A percentile compares a stretch with the other conserved stretches of the same genome.
Conservation (phyloP, 2,113 vertebrate species). For the Gadus chalcogrammus region DNA sequence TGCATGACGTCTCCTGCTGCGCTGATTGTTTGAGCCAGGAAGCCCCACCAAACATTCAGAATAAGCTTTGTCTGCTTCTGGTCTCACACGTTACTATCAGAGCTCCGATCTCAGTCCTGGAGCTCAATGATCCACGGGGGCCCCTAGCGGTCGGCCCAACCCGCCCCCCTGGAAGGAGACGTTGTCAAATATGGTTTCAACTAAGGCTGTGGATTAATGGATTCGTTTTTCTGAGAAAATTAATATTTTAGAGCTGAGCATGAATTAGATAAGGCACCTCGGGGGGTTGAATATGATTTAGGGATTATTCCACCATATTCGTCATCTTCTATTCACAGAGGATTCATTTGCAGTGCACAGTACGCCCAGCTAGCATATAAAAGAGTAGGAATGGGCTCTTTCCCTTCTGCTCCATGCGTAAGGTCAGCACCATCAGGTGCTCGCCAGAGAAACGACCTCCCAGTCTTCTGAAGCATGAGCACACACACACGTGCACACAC, state of each 20-base stretch:
- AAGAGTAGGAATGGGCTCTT: constrained; percentile 4
- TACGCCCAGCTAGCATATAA: background rate
- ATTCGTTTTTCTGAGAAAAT: background rate
- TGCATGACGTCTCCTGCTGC: background rate
- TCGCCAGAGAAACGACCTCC: background rate
- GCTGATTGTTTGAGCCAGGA: constrained; percentile 3
- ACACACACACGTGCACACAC: constrained; percentile 3
- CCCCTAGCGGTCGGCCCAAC: constrained; percentile 7
- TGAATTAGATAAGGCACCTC: background rate
- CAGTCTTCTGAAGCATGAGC: background rate
- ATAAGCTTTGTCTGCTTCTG: background rate
- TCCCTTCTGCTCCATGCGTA: background rate
- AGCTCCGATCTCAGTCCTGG: constrained; percentile 16
- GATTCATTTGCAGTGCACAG: background rate
- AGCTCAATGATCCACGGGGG: constrained; percentile 9
- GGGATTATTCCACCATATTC: no score
- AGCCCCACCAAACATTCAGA: constrained; percentile 7
- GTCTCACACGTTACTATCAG: constrained; percentile 8
- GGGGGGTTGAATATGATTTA: no score
- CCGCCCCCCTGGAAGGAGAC: no score
- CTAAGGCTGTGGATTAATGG: background rate
- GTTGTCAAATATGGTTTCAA: no score
- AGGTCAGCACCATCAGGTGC: constrained; percentile 3
- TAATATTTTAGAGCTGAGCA: background rate
- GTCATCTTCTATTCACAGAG: no score